Base-by-base conservation (phyloP, 1,140 invertebrate species). In the Drosophila guanche region DNA sequence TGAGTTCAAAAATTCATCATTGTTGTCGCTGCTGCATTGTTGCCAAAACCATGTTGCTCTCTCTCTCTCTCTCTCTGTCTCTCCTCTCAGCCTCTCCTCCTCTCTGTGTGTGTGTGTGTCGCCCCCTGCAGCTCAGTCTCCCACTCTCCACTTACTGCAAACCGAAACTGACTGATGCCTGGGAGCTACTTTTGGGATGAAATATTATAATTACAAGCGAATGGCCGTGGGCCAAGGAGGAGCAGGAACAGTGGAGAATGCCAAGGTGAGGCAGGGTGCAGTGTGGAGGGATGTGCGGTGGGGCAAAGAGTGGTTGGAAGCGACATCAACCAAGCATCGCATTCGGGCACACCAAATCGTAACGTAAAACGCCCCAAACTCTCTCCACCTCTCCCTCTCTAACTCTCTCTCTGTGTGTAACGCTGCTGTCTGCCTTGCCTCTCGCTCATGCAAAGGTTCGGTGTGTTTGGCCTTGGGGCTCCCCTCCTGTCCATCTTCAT, bases 131-230 rank as follows among this genome's bases (percentile, higher is more conserved):
- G 45, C 48, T 43, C 58, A 45, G 69, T 33, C 68, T 74, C 72
- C 81, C 72, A 72, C 69, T 72, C 23, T 52, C 69, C 69, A 73
- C 71, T 66, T 86, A 84, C 76, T 81, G 80, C 80, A 84, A 84
- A 84, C 81, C 65, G 81, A 85, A 86, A 85, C 81, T 85, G 81
- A 88, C 83, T 79, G 83, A 81, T 86, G 83, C 78, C 90, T 89
- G 70, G 63, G 66, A 88, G 90, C 90, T 74, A 90, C 79, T 84
- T 91, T 90, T 91, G 90, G 89, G 76, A 91, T 91, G 90, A 91
- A 91, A 91, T 91, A 91, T 91, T 91, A 91, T 91, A 91, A 91
- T 91, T 91, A 91, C 90, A 90, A 91, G 89, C 89, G 85, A 90
- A 88, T 89, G 76, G 80, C 83, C 67, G 23, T 46, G 41, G 75